Evolutionary conservation across 2,888 invertebrate species (phyloP).

Genomic region (Meandrusa payeni): DNA sequence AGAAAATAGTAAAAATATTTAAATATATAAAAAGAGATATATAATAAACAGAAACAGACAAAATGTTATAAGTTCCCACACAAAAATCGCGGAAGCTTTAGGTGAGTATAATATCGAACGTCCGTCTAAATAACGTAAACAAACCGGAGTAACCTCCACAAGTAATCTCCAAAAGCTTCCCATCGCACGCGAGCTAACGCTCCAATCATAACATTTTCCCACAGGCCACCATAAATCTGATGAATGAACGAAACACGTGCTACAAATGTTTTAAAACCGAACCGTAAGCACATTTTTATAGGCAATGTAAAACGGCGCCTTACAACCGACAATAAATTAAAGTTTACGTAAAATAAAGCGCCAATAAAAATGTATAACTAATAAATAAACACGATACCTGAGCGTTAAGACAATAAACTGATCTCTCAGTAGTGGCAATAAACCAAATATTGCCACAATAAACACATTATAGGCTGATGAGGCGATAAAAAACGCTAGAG

Average conservation of each 20-base stretch:
- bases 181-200: constrained; percentile 39
- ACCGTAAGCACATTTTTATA: constrained; percentile 78
- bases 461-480: constrained; percentile 77
- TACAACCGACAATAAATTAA: constrained; percentile 78
- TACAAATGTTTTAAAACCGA: constrained; percentile 77
- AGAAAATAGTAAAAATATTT: no score
- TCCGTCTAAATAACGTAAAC: constrained; percentile 32
- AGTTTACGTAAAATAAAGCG: constrained; percentile 79
- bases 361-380: constrained; percentile 81
- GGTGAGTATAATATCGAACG: constrained; percentile 31
- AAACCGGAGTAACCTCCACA: constrained; percentile 33
- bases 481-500: constrained; percentile 59
- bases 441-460: constrained; percentile 79
- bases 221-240: constrained; percentile 78
- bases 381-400: constrained; percentile 81
- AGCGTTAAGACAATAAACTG: constrained; percentile 76
- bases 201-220: constrained; percentile 74
- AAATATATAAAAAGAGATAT: no score
- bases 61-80: no score
- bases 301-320: constrained; percentile 77
- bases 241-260: constrained; percentile 80
- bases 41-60: no score
- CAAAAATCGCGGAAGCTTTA: constrained; percentile 7
- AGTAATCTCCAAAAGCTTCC: constrained; percentile 36
- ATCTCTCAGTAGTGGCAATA: constrained; percentile 71